phyloP scores from a whole-genome alignment of 2,797 vertebrate species.

The Platyrinchus mystaceus region DNA sequence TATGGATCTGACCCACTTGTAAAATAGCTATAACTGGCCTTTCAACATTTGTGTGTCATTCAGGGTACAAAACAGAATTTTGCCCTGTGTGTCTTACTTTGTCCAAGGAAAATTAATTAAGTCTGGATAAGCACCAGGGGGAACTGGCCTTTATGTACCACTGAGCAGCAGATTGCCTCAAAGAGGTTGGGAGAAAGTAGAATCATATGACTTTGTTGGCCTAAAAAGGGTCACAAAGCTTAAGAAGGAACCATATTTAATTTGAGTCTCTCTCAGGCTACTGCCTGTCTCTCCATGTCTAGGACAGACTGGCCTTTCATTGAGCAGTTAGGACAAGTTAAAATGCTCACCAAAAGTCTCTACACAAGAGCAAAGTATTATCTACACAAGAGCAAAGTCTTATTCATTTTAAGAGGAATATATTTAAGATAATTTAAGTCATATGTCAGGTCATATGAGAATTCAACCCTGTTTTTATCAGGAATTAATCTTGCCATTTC shows the following conservation, averaged over 20 bases:
- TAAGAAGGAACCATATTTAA: background rate
- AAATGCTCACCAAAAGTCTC: background rate
- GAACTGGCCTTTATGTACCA: background rate
- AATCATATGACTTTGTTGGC: background rate
- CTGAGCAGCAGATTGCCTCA: background rate
- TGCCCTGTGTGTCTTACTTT: background rate
- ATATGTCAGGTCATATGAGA: conserved; percentile 33
- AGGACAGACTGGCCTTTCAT: background rate
- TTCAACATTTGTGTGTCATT: background rate
- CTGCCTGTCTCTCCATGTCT: background rate
- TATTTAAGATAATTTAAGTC: conserved; percentile 29
- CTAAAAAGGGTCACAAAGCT: background rate
- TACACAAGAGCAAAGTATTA: background rate
- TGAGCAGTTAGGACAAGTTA: background rate
- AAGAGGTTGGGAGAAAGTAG: background rate
- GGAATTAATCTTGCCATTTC: conserved; percentile 39
- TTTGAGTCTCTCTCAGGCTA: background rate
- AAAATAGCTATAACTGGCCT: background rate
- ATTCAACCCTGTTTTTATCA: conserved; percentile 42
- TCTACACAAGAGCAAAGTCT: background rate
- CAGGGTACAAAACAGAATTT: background rate
- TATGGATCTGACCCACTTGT: background rate
- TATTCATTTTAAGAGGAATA: conserved; percentile 25
- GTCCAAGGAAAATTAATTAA: background rate
- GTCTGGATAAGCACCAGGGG: background rate